Percentiles rank a stretch among this genome's conserved stretches.
Evolutionary conservation across 2,113 vertebrate genomes (phyloP).

Genomic region (Synodontis membranacea): DNA sequence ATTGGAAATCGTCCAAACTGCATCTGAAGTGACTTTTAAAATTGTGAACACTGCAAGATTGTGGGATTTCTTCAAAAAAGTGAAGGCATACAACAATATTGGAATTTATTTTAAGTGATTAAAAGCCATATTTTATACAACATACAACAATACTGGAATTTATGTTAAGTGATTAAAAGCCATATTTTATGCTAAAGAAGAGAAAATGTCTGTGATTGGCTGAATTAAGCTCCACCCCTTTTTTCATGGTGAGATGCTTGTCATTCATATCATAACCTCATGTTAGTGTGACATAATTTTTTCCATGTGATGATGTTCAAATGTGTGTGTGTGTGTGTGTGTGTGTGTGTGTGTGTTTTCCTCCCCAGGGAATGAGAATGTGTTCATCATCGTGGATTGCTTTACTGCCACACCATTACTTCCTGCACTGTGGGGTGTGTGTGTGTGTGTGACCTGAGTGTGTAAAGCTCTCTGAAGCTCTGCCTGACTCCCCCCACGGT

Average conservation of each 20-base stretch:
- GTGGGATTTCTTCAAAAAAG: no score
- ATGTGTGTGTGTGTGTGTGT: slow-evolving; percentile 28
- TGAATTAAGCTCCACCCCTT: background rate
- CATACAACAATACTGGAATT: no score
- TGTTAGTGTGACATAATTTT: background rate
- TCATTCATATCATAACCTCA: background rate
- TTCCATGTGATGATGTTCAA: background rate
- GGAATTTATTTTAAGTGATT: no score
- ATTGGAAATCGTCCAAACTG: no score
- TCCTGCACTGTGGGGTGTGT: slow-evolving; percentile 32
- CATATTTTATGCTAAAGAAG: no score
- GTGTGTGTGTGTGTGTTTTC: slow-evolving; percentile 14
- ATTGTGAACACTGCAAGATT: no score
- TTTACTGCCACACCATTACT: slow-evolving; percentile 73
- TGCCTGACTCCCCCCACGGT: slow-evolving; percentile 44
- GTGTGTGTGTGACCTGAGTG: slow-evolving; percentile 24
- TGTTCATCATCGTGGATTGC: slow-evolving; percentile 69
- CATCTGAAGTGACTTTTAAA: no score
- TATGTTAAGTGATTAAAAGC: no score
- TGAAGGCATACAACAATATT: no score
- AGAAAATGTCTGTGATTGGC: background rate
- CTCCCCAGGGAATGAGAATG: slow-evolving; percentile 59
- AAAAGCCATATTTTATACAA: no score
- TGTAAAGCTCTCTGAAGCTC: slow-evolving; percentile 57
- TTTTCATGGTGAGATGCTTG: background rate